phyloP scores from a whole-genome alignment of 2,888 invertebrate genomes.

The Nineta flava region DNA sequence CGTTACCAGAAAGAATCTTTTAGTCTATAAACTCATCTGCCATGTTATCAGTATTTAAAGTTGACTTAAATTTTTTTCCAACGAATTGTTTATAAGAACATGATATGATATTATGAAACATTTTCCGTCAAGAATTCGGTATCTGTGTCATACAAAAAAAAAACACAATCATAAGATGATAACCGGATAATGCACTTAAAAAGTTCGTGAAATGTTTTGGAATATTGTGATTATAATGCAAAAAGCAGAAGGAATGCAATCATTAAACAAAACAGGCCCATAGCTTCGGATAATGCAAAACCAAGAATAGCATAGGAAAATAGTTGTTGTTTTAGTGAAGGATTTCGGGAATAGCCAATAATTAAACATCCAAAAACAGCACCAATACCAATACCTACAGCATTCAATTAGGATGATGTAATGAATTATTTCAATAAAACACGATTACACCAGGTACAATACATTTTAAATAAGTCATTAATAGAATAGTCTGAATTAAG shows the following conservation, averaged over 20 bases:
- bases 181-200: not conserved
- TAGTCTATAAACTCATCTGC: too few species aligned
- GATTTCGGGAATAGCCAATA: slow-evolving; percentile 94
- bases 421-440: not conserved
- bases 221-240: slow-evolving; percentile 62
- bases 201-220: not conserved
- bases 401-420: not conserved
- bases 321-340: slow-evolving; percentile 91
- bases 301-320: slow-evolving; percentile 98
- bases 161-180: not conserved
- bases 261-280: slow-evolving; percentile 99
- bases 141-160: too few species aligned
- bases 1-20: too few species aligned
- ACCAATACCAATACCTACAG: slow-evolving; percentile 88
- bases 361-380: slow-evolving; percentile 93
- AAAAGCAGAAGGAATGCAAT: slow-evolving; percentile 97
- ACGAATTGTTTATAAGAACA: too few species aligned
- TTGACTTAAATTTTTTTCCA: too few species aligned
- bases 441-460: too few species aligned
- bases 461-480: slow-evolving; percentile 34
- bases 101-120: too few species aligned
- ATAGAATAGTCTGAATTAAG: slow-evolving; percentile 81
- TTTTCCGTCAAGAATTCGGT: too few species aligned
- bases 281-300: slow-evolving; percentile 96
- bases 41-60: too few species aligned